Evolutionary conservation across 2,113 vertebrate species (phyloP).

Genomic region (Falco punctatus): DNA sequence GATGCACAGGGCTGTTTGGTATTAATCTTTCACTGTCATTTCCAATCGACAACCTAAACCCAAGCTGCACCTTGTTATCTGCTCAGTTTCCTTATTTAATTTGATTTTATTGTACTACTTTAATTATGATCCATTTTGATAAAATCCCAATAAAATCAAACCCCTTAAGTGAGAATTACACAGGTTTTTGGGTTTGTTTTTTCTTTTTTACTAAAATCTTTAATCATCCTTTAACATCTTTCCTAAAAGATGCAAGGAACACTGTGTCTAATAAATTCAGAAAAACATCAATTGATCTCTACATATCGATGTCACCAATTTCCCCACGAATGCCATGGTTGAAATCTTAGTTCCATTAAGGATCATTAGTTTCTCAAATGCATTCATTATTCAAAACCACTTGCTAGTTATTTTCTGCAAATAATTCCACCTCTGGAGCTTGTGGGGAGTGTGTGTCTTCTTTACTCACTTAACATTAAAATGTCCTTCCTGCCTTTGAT

Average conservation of each 20-base stretch:
- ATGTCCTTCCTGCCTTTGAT: neutral
- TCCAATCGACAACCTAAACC: neutral
- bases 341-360: constrained; percentile 13
- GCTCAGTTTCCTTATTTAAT: neutral
- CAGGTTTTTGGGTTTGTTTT: neutral
- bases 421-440: neutral
- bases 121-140: constrained; percentile 9
- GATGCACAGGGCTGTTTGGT: neutral
- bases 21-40: neutral
- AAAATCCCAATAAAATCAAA: constrained; percentile 3
- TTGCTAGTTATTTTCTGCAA: neutral
- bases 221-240: neutral
- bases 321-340: neutral
- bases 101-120: neutral
- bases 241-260: neutral
- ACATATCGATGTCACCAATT: neutral
- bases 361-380: constrained; percentile 6
- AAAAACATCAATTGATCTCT: neutral
- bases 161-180: neutral
- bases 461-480: constrained; percentile 18
- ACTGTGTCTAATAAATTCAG: neutral
- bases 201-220: neutral
- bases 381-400: constrained; percentile 24
- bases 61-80: neutral
- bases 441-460: neutral